Evolutionary conservation across 2,113 vertebrate species (phyloP).

Genomic region (Ellobius talpinus): DNA sequence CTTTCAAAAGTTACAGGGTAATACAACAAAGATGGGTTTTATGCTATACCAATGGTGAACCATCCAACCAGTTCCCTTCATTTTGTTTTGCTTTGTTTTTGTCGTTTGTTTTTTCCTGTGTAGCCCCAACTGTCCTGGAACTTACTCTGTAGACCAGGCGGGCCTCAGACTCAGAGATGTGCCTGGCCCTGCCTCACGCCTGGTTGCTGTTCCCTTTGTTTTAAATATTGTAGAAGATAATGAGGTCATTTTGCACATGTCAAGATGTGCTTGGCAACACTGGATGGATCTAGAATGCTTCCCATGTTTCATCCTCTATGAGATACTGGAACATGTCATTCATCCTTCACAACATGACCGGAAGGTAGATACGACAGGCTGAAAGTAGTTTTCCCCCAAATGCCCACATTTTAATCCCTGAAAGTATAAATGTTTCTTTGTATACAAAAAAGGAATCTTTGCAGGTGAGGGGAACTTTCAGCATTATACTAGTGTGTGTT

Average conservation of each 20-base stretch:
- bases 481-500: background rate
- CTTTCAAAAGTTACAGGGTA: background rate
- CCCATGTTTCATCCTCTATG: background rate
- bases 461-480: background rate
- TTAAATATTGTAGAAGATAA: no score
- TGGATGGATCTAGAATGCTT: background rate
- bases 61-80: no score
- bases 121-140: background rate
- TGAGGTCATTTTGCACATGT: background rate
- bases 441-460: background rate
- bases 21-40: background rate
- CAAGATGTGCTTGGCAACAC: background rate
- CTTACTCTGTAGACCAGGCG: background rate
- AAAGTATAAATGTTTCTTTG: background rate
- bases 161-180: background rate
- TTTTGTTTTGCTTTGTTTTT: background rate
- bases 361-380: background rate
- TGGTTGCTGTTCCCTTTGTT: no score
- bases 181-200: background rate
- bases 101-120: background rate
- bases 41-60: background rate
- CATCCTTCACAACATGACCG: background rate
- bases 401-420: background rate
- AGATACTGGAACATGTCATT: background rate
- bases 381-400: background rate